phyloP scores from a whole-genome alignment of 1,140 invertebrate species.

The Zophobas atratus region DNA sequence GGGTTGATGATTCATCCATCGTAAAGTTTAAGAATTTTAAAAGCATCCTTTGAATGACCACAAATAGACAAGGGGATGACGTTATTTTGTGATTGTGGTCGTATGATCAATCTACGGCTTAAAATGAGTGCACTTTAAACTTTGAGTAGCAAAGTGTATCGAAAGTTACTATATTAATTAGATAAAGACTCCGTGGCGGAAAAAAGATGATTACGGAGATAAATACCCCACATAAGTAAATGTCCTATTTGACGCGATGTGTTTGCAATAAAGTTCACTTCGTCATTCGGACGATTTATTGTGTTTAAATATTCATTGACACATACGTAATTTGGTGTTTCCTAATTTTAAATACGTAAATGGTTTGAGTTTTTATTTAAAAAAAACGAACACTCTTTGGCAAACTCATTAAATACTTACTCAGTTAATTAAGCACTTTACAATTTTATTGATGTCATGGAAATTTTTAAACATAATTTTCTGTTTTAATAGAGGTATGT shows the following conservation, averaged over 20 bases:
- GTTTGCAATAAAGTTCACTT: neutral
- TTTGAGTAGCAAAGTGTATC: constrained; percentile 17
- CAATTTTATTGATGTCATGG: too few relatives aligned
- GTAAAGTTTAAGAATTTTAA: constrained; percentile 25
- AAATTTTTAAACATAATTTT: too few relatives aligned
- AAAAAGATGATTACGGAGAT: neutral
- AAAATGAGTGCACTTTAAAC: constrained; percentile 22
- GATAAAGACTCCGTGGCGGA: constrained; percentile 15
- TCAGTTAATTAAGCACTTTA: too few relatives aligned
- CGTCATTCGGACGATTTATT: too few relatives aligned
- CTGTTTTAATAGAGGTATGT: too few relatives aligned
- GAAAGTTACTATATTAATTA: constrained; percentile 6
- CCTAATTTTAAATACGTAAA: neutral
- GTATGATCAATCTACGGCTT: constrained; percentile 7
- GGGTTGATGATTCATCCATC: constrained; percentile 12
- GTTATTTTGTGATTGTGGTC: constrained; percentile 20
- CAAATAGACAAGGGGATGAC: constrained; percentile 35
- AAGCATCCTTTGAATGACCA: neutral
- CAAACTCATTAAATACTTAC: too few relatives aligned
- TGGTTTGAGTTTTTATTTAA: neutral
- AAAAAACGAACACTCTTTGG: neutral
- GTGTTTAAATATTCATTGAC: too few relatives aligned
- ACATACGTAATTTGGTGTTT: neutral
- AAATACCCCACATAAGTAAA: neutral
- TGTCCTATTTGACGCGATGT: constrained; percentile 13